phyloP scores from a whole-genome alignment of 2,113 vertebrate species.

The Clarias macrocephalus region DNA sequence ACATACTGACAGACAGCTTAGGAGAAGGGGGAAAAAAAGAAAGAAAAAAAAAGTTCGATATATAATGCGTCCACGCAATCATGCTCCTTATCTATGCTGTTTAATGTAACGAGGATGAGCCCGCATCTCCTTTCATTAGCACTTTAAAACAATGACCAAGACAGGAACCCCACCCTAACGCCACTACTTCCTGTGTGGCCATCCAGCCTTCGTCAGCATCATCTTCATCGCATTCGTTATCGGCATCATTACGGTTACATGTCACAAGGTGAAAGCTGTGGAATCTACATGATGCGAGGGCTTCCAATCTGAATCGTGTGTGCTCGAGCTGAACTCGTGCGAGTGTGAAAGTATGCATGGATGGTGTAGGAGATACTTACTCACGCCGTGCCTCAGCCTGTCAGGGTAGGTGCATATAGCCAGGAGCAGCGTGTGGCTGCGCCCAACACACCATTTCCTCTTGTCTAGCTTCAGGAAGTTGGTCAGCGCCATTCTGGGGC shows the following conservation, averaged over 20 bases:
- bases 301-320: neutral
- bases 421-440: slow-evolving; percentile 52
- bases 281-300: neutral
- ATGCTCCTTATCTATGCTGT: neutral
- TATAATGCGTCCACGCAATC: neutral
- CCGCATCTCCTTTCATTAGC: neutral
- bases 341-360: slow-evolving; percentile 30
- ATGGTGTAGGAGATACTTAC: slow-evolving; percentile 68
- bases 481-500: slow-evolving; percentile 64
- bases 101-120: slow-evolving; percentile 5
- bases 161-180: slow-evolving; percentile 72
- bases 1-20: neutral
- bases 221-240: slow-evolving; percentile 17
- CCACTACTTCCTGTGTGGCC: slow-evolving; percentile 63
- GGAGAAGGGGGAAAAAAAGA: no score
- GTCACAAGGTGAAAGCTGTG: neutral
- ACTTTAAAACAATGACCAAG: slow-evolving; percentile 55
- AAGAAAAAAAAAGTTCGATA: neutral
- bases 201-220: slow-evolving; percentile 37
- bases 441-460: slow-evolving; percentile 30
- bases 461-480: slow-evolving; percentile 20
- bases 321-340: slow-evolving; percentile 17
- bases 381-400: slow-evolving; percentile 59
- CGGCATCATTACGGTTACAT: neutral
- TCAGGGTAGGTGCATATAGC: slow-evolving; percentile 50